Base-by-base conservation (phyloP, 2,797 vertebrate genomes). In the Holocentrus rufus region DNA sequence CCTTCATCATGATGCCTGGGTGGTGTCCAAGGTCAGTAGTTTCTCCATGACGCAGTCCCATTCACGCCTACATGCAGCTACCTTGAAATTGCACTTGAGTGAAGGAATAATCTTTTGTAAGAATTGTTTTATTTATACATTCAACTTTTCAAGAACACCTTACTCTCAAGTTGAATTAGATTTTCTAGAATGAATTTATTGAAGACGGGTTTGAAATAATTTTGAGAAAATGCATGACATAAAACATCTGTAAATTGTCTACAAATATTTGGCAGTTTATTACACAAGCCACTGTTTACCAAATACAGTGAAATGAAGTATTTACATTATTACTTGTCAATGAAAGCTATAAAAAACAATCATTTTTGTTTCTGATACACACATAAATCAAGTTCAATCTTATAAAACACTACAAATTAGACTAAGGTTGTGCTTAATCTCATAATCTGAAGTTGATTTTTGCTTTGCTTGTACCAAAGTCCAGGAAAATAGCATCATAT, bases 1-100 rank as follows among this genome's bases (percentile, higher is more conserved):
- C 87, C 92, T 84, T 92, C 92, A 62, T 90, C 94, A 84, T 96
- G 94, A 96, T 72, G 70, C 63, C 79, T 52, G 87, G 78, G 76
- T 74, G 83, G 60, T 88, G 76, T 81, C 75, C 64, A 88, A 94
- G 94, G 94, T 95, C 87, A 93, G 93, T 95, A 76, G 56, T 69
- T 79, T 62, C 63, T 78, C 62, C 79, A 61, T 69, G 0, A 77
- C 17, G 5, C 23, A 22, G 62, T 62, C 23, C 53, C n/a, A 69
- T 22, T 54, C 13, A 39, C 46, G 50, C 11, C 52, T 76, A 25
- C 52, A 20, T 46, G 10, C 17, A 22, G 57, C 49, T 50, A 31
- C 18, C 55, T 54, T 8, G 18, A 22, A 63, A 52, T 60, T 11
- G 56, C 44, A 44, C 23, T 42, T 9, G 17, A 72, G 31, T 7